A percentile compares a stretch with the other conserved stretches of the same genome.
Evolutionary conservation across 64 coral and sea anemone genomes (phyloP).

Genomic region (Hydrozoanthus tunicans): DNA sequence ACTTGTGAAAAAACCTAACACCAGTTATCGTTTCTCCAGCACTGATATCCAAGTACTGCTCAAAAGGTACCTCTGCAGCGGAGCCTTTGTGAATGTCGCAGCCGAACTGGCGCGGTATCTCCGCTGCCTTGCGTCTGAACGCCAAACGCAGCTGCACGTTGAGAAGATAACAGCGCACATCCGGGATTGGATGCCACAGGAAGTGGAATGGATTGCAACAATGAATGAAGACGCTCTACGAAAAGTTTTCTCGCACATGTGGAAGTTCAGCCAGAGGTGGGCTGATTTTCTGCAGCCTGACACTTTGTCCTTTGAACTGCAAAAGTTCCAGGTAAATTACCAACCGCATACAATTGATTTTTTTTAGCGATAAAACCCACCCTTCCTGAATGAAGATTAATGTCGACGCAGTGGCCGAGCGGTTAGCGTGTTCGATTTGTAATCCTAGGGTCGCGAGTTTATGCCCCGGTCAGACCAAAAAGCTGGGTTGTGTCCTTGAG

Average conservation of each 20-base stretch:
- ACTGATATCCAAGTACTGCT: constrained; percentile 70
- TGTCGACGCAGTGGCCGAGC: too few species aligned
- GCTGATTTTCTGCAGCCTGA: constrained; percentile 46
- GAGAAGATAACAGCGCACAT: constrained; percentile 66
- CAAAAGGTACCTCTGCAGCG: constrained; percentile 85
- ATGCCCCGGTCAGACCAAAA: too few species aligned
- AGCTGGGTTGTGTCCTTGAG: too few species aligned
- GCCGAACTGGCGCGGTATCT: constrained; percentile 88
- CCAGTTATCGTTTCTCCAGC: neutral
- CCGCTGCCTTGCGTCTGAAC: constrained; percentile 46
- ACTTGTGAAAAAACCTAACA: neutral
- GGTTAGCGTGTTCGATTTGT: too few species aligned
- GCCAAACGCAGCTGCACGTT: constrained; percentile 47
- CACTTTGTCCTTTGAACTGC: constrained; percentile 66
- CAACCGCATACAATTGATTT: too few species aligned
- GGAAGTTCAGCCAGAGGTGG: constrained; percentile 87
- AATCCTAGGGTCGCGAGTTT: too few species aligned
- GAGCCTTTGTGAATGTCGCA: constrained; percentile 90
- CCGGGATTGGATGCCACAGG: constrained; percentile 75
- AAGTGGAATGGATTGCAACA: constrained; percentile 73
- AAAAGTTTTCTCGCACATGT: constrained; percentile 71
- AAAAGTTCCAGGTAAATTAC: constrained; percentile 75
- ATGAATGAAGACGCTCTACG: constrained; percentile 74
- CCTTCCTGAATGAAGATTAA: too few species aligned
- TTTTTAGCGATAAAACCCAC: too few species aligned